phyloP scores from a whole-genome alignment of 1,140 invertebrate genomes.

The Brevipalpus yothersi region DNA sequence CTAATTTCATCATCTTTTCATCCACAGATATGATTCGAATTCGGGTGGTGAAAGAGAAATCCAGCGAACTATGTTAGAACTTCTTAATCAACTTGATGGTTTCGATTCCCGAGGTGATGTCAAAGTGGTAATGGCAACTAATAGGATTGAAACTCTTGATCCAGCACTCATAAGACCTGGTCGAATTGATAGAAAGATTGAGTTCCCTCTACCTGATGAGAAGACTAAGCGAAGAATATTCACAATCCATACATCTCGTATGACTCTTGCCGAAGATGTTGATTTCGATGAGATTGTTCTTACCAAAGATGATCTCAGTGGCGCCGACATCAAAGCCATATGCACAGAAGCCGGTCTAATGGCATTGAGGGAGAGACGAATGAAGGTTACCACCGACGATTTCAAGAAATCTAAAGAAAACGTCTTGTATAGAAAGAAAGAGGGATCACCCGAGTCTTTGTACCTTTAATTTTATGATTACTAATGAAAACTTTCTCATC shows the following conservation, averaged over 20 bases:
- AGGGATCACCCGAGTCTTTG: conserved; percentile 93
- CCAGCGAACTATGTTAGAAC: conserved; percentile 96
- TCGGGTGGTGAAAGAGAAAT: conserved; percentile 98
- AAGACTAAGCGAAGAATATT: conserved; percentile 96
- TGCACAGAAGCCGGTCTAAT: conserved; percentile 97
- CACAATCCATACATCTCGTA: conserved; percentile 88
- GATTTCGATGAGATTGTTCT: conserved; percentile 93
- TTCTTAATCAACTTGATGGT: conserved; percentile 95
- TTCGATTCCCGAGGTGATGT: conserved; percentile 91
- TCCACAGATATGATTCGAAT: conserved; percentile 75
- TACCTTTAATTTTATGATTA: conserved; percentile 47
- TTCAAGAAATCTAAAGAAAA: conserved; percentile 99
- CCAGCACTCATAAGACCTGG: conserved; percentile 95
- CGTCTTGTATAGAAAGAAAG: conserved; percentile 95
- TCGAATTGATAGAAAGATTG: conserved; percentile 96
- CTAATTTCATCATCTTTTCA: not conserved
- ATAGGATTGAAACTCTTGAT: conserved; percentile 95
- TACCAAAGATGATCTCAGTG: conserved; percentile 97
- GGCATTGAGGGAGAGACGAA: conserved; percentile 83
- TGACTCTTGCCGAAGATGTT: conserved; percentile 93
- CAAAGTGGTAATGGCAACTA: conserved; percentile 97
- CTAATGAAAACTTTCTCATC: not conserved
- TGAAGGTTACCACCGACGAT: conserved; percentile 99
- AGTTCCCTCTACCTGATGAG: conserved; percentile 96
- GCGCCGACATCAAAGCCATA: conserved; percentile 83